Base-by-base conservation (phyloP, 1,140 invertebrate species). In the Drosophila virilis region DNA sequence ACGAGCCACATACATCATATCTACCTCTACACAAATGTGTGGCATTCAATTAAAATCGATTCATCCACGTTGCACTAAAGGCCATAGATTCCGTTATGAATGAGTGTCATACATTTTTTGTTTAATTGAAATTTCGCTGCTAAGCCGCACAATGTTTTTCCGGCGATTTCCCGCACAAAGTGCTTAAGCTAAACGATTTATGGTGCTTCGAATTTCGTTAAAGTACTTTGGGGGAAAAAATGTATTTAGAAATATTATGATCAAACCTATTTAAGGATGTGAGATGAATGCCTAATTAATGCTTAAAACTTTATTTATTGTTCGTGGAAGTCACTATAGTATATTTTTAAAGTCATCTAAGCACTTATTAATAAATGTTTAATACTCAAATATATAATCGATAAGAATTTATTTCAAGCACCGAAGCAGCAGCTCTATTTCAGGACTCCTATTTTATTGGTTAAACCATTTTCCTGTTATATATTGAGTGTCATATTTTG, bases 1-100 rank as follows among this genome's bases (percentile, higher is more conserved):
- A 37, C 22, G 67, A 33, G 33, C 66, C 74, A 45, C 32, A 66
- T 13, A 68, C 6, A 33, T 35, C 12, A 28, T 6, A 17, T 52
- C 42, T 57, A 2, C 35, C 28, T 13, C 37, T 33, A 37, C 48
- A 32, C 28, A 68, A 13, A 28, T 12, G 50, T 57, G 61, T 33
- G 28, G 33, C 76, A 64, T 83, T 83, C 80, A 83, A 77, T 83
- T 83, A 83, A 77, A 77, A 69, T 76, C 72, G 64, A 60, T 81
- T 77, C 60, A 55, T 62, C 15, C 35, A 32, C 28, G 52, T 52
- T 82, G 80, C 71, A 75, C 13, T 42, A 52, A 76, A 65, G 60
- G 13, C 17, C 75, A 35, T 65, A 59, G 13, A 15, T 38, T 65
- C 38, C 32, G 22, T 68, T 68, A 38, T 68, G 55, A 46, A 38